Percentiles rank a stretch among this genome's conserved stretches.
These are phyloP conservation scores for Palythoa caribaeorum DNA, from an alignment of 92 coral and sea anemone genomes.

Conservation along the genomic window DNA sequence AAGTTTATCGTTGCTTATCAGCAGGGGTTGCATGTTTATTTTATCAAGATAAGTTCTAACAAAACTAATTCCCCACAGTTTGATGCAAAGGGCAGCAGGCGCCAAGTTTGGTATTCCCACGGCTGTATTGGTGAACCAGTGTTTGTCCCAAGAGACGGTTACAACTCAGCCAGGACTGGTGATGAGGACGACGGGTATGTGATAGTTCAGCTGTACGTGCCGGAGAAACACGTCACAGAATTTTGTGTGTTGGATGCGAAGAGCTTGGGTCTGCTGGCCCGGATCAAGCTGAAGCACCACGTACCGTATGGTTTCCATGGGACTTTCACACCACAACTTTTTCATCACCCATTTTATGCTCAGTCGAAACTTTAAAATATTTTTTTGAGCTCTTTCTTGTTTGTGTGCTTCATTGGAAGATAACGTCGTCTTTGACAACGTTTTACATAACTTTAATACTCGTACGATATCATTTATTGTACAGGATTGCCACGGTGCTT, in stretches of 20 bases:
- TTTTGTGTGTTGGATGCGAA: conserved; percentile 90
- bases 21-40: background rate
- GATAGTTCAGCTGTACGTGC: conserved; percentile 87
- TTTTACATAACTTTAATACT: too few species aligned
- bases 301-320: conserved; percentile 94
- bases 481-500: too few species aligned
- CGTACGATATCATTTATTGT: too few species aligned
- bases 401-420: too few species aligned
- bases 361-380: conserved; percentile 20
- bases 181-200: conserved; percentile 95
- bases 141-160: conserved; percentile 87
- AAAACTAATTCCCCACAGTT: conserved; percentile 52
- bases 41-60: background rate
- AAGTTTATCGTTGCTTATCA: background rate
- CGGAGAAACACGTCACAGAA: conserved; percentile 88
- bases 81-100: conserved; percentile 53
- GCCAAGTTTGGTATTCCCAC: conserved; percentile 90
- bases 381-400: background rate
- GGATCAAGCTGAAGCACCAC: conserved; percentile 85
- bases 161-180: conserved; percentile 81
- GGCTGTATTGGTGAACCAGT: conserved; percentile 92
- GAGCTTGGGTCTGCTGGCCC: conserved; percentile 84
- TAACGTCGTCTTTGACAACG: too few species aligned
- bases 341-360: conserved; percentile 25
- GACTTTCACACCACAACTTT: conserved; percentile 88